Evolutionary conservation across 2,113 vertebrate species (phyloP).

Genomic region (Sterna hirundo): DNA sequence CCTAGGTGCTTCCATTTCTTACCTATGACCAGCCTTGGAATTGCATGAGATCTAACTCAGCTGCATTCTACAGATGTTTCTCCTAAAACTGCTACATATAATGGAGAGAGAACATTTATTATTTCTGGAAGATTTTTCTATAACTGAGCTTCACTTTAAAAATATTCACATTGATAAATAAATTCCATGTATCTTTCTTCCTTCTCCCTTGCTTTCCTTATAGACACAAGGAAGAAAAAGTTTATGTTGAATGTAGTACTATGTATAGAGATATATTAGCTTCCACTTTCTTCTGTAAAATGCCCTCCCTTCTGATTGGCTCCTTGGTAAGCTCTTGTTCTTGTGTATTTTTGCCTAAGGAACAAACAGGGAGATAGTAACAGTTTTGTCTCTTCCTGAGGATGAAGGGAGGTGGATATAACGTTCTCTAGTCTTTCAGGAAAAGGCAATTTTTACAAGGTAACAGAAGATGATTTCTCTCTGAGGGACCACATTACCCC

Average conservation of each 20-base stretch:
- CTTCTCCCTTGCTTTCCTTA: background rate
- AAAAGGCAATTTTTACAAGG: slow-evolving; percentile 38
- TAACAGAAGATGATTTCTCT: slow-evolving; percentile 1
- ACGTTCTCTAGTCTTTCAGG: background rate
- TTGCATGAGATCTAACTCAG: background rate
- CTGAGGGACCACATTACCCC: background rate
- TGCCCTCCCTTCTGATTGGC: background rate
- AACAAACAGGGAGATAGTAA: background rate
- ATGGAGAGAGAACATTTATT: background rate
- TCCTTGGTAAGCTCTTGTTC: background rate
- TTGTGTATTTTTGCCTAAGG: background rate
- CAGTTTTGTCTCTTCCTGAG: background rate
- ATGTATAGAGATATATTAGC: background rate
- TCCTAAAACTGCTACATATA: background rate
- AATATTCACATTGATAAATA: background rate
- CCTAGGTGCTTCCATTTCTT: background rate
- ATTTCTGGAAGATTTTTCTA: background rate
- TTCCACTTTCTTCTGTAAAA: background rate
- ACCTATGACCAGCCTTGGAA: background rate
- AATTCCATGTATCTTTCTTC: background rate
- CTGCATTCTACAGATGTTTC: background rate
- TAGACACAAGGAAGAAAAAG: background rate
- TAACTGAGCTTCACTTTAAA: background rate
- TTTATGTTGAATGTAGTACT: background rate
- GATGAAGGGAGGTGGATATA: background rate